Evolutionary conservation across 2,888 invertebrate species (phyloP).

Genomic region (Stomorhina lunata): DNA sequence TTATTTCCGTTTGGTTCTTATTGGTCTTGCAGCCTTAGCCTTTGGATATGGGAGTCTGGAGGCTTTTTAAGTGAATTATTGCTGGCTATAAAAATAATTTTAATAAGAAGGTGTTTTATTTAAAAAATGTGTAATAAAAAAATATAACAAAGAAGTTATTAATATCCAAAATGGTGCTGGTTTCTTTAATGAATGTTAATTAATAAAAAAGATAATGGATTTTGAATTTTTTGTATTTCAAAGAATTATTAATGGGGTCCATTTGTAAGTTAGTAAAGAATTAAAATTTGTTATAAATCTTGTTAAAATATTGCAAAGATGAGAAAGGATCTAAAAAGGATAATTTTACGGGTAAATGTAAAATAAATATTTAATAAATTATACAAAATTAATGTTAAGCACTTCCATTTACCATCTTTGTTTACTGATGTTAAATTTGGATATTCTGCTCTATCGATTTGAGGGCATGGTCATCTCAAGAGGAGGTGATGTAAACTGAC

Average conservation of each 20-base stretch:
- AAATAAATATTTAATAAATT: too few species aligned
- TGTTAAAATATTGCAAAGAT: not conserved
- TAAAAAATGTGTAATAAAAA: not conserved
- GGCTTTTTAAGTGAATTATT: slow-evolving; percentile 51
- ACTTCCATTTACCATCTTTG: too few species aligned
- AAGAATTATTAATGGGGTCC: not conserved
- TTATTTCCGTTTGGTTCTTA: not conserved
- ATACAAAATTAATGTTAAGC: too few species aligned
- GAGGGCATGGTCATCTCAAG: too few species aligned
- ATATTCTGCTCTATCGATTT: too few species aligned
- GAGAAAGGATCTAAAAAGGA: not conserved
- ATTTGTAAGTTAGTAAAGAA: not conserved
- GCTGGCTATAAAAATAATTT: slow-evolving; percentile 33
- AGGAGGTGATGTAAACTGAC: too few species aligned
- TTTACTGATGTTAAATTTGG: too few species aligned
- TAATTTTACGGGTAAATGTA: not conserved
- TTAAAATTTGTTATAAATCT: slow-evolving; percentile 9
- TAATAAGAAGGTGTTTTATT: slow-evolving; percentile 49
- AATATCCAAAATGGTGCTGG: slow-evolving; percentile 34
- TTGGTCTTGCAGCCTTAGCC: slow-evolving; percentile 4
- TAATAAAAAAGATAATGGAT: slow-evolving; percentile 37
- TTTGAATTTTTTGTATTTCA: slow-evolving; percentile 15
- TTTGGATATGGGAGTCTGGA: slow-evolving; percentile 1
- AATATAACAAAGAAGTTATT: slow-evolving; percentile 39
- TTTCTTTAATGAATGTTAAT: slow-evolving; percentile 21